Evolutionary conservation across 1,140 invertebrate species (phyloP).

Genomic region (Hetaerina americana): DNA sequence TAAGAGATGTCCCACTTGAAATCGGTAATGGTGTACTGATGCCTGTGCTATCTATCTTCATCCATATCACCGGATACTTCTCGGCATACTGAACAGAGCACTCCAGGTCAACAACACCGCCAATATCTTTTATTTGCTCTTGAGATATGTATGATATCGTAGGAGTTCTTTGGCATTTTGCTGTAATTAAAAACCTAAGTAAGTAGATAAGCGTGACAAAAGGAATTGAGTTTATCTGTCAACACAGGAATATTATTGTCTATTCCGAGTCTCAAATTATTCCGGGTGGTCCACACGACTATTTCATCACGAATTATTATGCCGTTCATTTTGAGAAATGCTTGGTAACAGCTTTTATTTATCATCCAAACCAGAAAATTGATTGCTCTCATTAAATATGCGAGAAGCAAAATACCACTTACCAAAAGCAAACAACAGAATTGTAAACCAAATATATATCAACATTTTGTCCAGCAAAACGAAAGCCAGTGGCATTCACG

Average conservation of each 20-base stretch:
- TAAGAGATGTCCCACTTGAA: constrained; percentile 29
- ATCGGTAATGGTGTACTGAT: constrained; percentile 23
- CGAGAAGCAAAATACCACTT: too few species aligned
- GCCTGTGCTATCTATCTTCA: constrained; percentile 22
- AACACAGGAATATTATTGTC: background rate
- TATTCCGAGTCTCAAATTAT: background rate
- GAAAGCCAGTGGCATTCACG: too few species aligned
- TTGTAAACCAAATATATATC: too few species aligned
- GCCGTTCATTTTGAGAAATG: background rate
- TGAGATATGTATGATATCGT: constrained; percentile 33
- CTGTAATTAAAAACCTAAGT: constrained; percentile 21
- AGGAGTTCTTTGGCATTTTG: constrained; percentile 26
- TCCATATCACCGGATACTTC: constrained; percentile 30
- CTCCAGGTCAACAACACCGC: constrained; percentile 30
- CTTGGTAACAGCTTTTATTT: background rate
- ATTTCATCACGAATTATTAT: background rate
- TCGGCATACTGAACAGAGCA: constrained; percentile 33
- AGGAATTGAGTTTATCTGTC: background rate
- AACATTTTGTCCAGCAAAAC: too few species aligned
- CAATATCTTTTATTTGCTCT: constrained; percentile 33
- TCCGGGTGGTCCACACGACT: background rate
- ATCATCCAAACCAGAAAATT: background rate
- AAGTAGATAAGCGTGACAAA: background rate
- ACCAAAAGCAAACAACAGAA: too few species aligned
- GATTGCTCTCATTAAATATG: background rate